Percentiles rank a stretch among this genome's conserved stretches.
phyloP scores from a whole-genome alignment of 2,113 vertebrate genomes.

The Ceyx margarethae region DNA sequence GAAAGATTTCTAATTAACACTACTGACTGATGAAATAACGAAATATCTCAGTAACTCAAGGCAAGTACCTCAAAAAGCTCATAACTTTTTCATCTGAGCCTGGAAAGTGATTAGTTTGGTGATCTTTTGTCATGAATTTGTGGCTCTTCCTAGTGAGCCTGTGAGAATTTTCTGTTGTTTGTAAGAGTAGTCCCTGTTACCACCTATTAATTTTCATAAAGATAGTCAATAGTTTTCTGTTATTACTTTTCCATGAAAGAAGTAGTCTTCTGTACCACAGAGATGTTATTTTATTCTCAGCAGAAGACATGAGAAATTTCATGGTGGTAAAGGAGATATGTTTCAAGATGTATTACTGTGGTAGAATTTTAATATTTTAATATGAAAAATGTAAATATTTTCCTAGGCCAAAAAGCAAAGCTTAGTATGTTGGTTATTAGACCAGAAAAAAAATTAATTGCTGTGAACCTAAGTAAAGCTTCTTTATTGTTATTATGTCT shows the following conservation, averaged over 20 bases:
- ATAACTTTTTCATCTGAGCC: not conserved
- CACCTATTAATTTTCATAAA: not conserved
- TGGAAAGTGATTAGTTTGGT: not conserved
- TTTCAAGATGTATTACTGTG: not conserved
- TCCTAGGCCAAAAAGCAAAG: not conserved
- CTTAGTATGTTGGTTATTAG: not conserved
- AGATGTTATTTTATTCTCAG: not conserved
- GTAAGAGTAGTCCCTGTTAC: not conserved
- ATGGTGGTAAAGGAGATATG: not conserved
- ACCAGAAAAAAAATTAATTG: not conserved
- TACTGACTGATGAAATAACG: not conserved
- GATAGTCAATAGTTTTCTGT: not conserved
- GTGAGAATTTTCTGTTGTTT: not conserved
- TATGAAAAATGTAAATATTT: not conserved
- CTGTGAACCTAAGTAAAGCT: not conserved
- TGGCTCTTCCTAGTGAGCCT: not conserved
- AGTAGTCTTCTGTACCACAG: not conserved
- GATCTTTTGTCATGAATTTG: not conserved
- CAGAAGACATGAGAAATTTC: not conserved
- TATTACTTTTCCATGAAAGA: not conserved
- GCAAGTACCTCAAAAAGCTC: not conserved
- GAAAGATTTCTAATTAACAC: not conserved
- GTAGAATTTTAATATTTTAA: not conserved
- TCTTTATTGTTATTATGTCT: not conserved
- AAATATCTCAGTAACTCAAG: not conserved